A percentile compares a stretch with the other conserved stretches of the same genome.
Conservation (phyloP, 2,113 vertebrate species). For the Elephantulus edwardii region DNA sequence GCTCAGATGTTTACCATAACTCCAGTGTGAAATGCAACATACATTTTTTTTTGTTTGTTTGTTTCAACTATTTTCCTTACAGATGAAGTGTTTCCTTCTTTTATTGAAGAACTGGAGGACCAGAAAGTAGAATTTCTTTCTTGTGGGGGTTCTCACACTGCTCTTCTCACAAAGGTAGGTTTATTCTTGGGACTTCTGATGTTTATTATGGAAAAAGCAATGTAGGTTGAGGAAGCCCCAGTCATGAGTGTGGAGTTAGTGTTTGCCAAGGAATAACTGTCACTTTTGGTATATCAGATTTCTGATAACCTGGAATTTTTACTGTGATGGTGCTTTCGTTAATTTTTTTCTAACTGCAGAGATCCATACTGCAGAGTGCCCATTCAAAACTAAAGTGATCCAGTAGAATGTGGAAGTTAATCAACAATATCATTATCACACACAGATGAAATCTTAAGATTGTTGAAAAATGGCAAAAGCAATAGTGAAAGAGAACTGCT, state of each 20-base stretch:
- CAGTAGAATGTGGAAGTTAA: too few species aligned
- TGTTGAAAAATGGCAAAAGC: too few species aligned
- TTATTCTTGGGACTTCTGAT: not conserved
- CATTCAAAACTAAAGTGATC: too few species aligned
- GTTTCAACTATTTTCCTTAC: not conserved
- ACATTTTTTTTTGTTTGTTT: slow-evolving; percentile 36
- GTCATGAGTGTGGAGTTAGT: not conserved
- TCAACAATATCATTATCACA: too few species aligned
- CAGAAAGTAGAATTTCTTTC: slow-evolving; percentile 74
- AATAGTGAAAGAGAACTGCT: too few species aligned
- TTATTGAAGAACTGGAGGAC: not conserved
- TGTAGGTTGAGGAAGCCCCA: not conserved
- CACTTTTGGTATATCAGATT: not conserved
- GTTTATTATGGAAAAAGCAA: not conserved
- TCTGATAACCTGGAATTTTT: not conserved
- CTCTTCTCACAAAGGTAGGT: slow-evolving; percentile 82
- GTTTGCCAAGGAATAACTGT: not conserved
- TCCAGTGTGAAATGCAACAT: not conserved
- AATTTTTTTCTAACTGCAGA: not conserved
- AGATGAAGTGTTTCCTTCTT: slow-evolving; percentile 56
- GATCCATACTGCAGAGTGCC: too few species aligned
- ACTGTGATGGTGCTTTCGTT: not conserved
- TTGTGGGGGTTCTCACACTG: slow-evolving; percentile 84
- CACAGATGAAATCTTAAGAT: too few species aligned
- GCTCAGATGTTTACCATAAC: not conserved